phyloP scores from a whole-genome alignment of 2,113 vertebrate species.

The Aegotheles bennettii region DNA sequence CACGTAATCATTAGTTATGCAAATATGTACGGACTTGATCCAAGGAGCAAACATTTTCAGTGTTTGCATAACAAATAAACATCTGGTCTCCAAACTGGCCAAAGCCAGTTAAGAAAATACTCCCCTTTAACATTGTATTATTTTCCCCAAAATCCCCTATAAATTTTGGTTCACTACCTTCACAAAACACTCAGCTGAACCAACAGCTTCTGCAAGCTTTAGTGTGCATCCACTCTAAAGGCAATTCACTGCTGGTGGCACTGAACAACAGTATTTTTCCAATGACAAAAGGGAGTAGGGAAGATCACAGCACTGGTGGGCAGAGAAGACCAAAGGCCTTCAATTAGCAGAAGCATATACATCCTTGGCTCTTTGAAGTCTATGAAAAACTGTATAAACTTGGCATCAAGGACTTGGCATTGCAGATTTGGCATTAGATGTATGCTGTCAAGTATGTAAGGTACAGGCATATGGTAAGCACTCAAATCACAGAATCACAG shows the following conservation, averaged over 20 bases:
- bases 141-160: background rate
- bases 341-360: background rate
- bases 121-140: background rate
- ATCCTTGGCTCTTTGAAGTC: background rate
- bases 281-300: background rate
- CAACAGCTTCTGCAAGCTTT: background rate
- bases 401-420: background rate
- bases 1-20: background rate
- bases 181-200: background rate
- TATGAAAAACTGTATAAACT: background rate
- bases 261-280: background rate
- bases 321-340: background rate
- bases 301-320: background rate
- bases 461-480: constrained; percentile 2
- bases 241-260: background rate
- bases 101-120: background rate
- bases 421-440: background rate
- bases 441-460: background rate
- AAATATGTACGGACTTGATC: background rate
- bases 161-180: background rate
- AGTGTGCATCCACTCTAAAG: background rate
- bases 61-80: background rate
- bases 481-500: no score
- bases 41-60: background rate
- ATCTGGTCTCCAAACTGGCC: background rate